Evolutionary conservation across 2,113 vertebrate species (phyloP).

Genomic region (Spilogale gracilis): DNA sequence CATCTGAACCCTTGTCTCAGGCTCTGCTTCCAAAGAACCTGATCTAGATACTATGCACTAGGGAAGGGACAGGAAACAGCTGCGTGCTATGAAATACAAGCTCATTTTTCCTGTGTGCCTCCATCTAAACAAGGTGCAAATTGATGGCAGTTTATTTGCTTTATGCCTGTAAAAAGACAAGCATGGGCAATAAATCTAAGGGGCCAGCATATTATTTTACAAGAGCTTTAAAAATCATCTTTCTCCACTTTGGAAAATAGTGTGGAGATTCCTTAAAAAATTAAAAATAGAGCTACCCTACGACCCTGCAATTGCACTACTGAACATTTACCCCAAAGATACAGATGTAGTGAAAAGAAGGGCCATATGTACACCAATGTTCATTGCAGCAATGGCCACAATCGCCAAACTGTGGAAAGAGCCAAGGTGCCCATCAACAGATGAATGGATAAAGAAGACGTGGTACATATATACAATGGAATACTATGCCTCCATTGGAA

Average conservation of each 20-base stretch:
- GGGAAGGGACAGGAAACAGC: not conserved
- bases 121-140: not conserved
- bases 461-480: no score
- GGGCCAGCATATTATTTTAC: not conserved
- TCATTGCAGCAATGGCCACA: no score
- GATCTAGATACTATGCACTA: not conserved
- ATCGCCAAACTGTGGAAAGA: no score
- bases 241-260: not conserved
- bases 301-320: no score
- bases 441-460: no score
- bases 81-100: not conserved
- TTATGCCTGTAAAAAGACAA: not conserved
- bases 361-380: no score
- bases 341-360: no score
- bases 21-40: not conserved
- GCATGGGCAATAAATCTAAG: not conserved
- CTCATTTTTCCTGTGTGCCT: not conserved
- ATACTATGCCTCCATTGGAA: no score
- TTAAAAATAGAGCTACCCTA: no score
- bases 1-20: not conserved
- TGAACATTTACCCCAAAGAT: no score
- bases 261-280: no score
- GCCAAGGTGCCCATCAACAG: no score
- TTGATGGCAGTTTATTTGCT: not conserved
- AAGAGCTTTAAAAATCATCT: constrained; percentile 5